A percentile compares a stretch with the other conserved stretches of the same genome.
phyloP scores from a whole-genome alignment of 1,140 invertebrate genomes.

The Pseudobourletiella spinata region DNA sequence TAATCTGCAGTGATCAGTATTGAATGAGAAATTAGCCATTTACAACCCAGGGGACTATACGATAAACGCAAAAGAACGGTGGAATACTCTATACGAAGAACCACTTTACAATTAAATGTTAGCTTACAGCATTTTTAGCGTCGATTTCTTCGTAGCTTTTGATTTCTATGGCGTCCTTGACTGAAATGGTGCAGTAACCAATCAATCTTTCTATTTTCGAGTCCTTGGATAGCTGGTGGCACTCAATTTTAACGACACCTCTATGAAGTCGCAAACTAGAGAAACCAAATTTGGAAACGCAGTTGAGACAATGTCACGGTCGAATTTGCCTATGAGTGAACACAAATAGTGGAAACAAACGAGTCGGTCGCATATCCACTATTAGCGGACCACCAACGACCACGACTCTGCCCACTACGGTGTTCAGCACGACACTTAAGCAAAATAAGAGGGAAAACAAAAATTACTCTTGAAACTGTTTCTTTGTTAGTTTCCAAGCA shows the following conservation, averaged over 20 bases:
- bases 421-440: no score
- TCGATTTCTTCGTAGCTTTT: neutral
- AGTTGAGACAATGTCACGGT: no score
- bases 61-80: no score
- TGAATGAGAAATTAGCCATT: no score
- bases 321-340: no score
- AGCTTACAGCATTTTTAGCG: neutral
- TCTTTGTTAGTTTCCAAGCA: slow-evolving; percentile 1
- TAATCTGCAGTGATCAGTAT: no score
- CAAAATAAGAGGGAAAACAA: neutral
- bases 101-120: neutral
- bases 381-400: no score
- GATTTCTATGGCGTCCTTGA: slow-evolving; percentile 1
- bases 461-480: slow-evolving; percentile 1
- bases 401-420: no score
- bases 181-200: neutral
- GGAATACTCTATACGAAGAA: neutral
- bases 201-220: neutral
- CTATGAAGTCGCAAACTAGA: neutral
- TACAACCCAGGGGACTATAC: no score
- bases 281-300: no score
- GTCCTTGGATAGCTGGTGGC: neutral
- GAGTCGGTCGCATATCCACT: no score
- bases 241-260: neutral
- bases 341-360: no score